These are phyloP conservation scores for Diorhabda carinulata DNA, from an alignment of 1,140 invertebrate genomes.

Conservation along the genomic window DNA sequence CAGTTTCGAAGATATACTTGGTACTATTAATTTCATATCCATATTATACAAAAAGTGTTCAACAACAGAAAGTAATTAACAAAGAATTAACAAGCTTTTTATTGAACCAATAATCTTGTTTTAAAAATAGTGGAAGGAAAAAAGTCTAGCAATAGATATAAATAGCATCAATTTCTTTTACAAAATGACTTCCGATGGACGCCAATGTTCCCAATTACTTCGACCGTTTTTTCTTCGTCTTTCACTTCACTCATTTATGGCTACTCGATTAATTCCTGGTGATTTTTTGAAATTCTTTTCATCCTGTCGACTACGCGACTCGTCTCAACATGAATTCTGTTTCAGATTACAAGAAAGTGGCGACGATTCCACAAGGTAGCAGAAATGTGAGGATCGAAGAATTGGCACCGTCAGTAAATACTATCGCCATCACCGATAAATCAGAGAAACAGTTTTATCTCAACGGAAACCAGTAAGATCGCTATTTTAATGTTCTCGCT, in stretches of 20 bases:
- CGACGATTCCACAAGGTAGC: conserved; percentile 48
- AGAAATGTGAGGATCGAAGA: conserved; percentile 48
- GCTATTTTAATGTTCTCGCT: too few relatives aligned
- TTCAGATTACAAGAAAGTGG: conserved; percentile 48
- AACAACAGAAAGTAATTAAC: too few relatives aligned
- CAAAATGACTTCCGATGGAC: conserved; percentile 1
- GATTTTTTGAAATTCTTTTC: background rate
- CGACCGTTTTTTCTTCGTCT: background rate
- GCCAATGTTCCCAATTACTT: background rate
- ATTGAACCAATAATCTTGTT: too few relatives aligned
- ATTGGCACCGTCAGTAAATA: conserved; percentile 42
- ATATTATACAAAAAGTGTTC: too few relatives aligned
- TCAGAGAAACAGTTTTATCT: conserved; percentile 46
- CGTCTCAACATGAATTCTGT: background rate
- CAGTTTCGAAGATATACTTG: too few relatives aligned
- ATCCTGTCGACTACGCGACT: background rate
- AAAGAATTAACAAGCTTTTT: too few relatives aligned
- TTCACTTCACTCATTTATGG: background rate
- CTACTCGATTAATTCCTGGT: too few relatives aligned
- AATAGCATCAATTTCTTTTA: background rate
- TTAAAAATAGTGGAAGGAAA: too few relatives aligned
- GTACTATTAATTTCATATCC: too few relatives aligned
- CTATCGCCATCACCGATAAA: conserved; percentile 43
- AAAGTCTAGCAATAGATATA: too few relatives aligned
- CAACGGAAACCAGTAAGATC: conserved; percentile 49